A percentile compares a stretch with the other conserved stretches of the same genome.
phyloP scores from a whole-genome alignment of 1,140 invertebrate species.

The Zelostemma sp. region DNA sequence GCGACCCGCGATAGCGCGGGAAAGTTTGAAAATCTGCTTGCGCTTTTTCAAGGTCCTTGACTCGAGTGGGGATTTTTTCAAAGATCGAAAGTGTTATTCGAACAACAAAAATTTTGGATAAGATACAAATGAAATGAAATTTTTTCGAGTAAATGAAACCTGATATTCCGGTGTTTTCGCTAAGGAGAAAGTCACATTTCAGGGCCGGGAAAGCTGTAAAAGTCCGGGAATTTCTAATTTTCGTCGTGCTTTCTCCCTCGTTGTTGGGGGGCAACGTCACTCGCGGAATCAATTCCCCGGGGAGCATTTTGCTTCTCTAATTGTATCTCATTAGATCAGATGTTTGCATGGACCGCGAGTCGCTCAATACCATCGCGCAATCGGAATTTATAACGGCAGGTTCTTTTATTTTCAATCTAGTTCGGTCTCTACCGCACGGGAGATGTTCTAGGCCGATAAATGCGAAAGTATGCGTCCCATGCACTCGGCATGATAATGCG shows the following conservation, averaged over 20 bases:
- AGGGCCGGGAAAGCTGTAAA: no score
- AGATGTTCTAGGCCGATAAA: constrained; percentile 27
- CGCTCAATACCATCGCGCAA: constrained; percentile 5
- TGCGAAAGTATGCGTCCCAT: constrained; percentile 12
- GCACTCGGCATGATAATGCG: constrained; percentile 15
- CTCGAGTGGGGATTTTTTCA: no score
- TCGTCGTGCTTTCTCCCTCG: neutral
- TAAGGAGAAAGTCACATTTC: no score
- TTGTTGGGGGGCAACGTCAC: constrained; percentile 36
- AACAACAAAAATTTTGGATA: no score
- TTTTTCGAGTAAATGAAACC: no score
- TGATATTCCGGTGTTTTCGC: no score
- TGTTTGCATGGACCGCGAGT: constrained; percentile 29
- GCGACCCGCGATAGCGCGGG: neutral
- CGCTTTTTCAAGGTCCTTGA: neutral
- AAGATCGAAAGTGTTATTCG: neutral
- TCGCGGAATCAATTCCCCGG: constrained; percentile 28
- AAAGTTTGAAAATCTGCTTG: constrained; percentile 10
- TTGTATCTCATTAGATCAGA: constrained; percentile 58
- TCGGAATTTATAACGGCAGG: constrained; percentile 35
- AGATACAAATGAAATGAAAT: no score
- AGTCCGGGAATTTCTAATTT: no score
- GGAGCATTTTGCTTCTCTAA: constrained; percentile 40
- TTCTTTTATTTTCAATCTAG: constrained; percentile 31
- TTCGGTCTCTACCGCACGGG: constrained; percentile 11